Conservation (phyloP, 2,113 vertebrate genomes). For the Pogonocichla stellata region DNA sequence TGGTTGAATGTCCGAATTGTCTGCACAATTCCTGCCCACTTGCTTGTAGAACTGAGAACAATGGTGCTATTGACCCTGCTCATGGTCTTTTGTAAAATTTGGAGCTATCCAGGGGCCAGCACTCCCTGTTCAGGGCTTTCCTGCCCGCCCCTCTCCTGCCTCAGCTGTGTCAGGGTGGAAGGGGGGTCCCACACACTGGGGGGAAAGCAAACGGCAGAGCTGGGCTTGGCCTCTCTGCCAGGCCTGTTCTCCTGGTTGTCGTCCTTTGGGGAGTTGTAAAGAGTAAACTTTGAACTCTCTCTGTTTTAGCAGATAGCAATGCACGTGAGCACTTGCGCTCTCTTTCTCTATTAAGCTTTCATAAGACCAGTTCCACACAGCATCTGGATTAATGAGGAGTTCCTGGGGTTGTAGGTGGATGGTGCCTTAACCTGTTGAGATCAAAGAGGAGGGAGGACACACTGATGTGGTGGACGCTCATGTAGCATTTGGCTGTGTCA, state of each 20-base stretch:
- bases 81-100: neutral
- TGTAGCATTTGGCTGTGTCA: neutral
- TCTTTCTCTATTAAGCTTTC: neutral
- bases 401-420: neutral
- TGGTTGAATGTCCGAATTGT: neutral
- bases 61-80: neutral
- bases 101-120: neutral
- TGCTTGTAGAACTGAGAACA: neutral
- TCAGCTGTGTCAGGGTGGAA: neutral
- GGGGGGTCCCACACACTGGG: fast-evolving
- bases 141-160: neutral
- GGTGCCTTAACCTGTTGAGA: neutral
- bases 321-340: neutral
- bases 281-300: neutral
- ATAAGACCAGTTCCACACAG: neutral
- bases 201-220: no score
- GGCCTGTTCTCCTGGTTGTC: neutral
- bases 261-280: neutral
- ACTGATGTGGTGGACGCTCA: neutral
- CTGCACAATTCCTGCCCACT: fast-evolving
- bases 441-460: neutral
- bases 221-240: neutral
- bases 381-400: neutral
- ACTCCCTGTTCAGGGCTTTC: neutral
- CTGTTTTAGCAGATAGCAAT: neutral